A percentile compares a stretch with the other conserved stretches of the same genome.
Conservation (phyloP, 2,888 invertebrate species). For the Acleris sparsana region DNA sequence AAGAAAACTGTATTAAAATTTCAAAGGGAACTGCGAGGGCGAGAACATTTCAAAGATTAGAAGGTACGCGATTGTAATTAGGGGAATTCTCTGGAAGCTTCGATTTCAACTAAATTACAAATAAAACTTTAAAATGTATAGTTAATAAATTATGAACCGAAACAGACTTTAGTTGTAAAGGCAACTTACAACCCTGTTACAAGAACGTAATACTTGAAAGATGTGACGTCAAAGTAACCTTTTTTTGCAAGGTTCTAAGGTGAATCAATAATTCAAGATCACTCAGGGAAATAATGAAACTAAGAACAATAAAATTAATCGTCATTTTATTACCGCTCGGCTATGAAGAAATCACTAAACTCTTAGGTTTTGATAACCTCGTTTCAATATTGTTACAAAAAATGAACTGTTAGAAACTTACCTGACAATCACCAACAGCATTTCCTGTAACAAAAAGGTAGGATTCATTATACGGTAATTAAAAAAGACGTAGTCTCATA, state of each 20-base stretch:
- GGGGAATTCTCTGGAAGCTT: slow-evolving; percentile 22
- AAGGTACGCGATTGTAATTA: slow-evolving; percentile 33
- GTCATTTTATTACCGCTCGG: no score
- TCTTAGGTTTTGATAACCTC: not conserved
- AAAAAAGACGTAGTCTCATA: no score
- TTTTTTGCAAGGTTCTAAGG: not conserved
- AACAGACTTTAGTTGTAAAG: no score
- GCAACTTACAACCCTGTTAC: no score
- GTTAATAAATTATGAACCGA: no score
- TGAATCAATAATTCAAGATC: not conserved
- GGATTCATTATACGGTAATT: not conserved
- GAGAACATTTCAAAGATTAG: slow-evolving; percentile 32
- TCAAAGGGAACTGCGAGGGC: slow-evolving; percentile 31
- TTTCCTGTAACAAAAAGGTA: slow-evolving; percentile 27
- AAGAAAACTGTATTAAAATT: slow-evolving; percentile 31
- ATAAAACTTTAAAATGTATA: not conserved
- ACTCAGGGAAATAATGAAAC: no score
- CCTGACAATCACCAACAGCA: slow-evolving; percentile 28
- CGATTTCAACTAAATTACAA: slow-evolving; percentile 12
- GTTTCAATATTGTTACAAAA: not conserved
- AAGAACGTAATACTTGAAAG: no score
- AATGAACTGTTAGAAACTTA: slow-evolving; percentile 10
- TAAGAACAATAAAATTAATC: no score
- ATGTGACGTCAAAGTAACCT: no score
- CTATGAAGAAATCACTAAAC: not conserved